These are phyloP conservation scores for Amiota communis DNA, from an alignment of 2,888 invertebrate species.

Conservation along the genomic window DNA sequence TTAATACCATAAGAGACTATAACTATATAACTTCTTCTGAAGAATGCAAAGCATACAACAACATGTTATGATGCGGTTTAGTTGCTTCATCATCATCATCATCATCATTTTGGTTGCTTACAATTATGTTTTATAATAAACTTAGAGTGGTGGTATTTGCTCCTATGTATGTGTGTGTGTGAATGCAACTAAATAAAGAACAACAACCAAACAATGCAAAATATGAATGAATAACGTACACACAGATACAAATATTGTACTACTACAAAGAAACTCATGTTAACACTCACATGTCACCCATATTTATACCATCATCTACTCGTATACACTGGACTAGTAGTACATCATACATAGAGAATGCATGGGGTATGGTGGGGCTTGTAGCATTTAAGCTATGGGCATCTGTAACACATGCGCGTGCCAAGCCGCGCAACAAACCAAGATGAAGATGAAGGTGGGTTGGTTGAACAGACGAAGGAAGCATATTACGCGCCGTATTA, in stretches of 20 bases:
- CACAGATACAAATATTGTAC: background rate
- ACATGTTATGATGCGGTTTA: too few relatives aligned
- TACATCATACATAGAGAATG: background rate
- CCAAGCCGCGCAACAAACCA: background rate
- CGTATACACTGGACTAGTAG: background rate
- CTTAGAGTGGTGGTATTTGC: background rate
- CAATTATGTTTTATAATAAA: background rate
- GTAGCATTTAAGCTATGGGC: too few relatives aligned
- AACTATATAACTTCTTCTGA: too few relatives aligned
- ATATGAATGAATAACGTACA: slow-evolving; percentile 9
- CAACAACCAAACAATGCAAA: slow-evolving; percentile 7
- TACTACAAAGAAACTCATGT: background rate
- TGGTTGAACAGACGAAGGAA: background rate
- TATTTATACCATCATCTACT: too few relatives aligned
- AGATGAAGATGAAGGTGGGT: too few relatives aligned
- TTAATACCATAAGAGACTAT: too few relatives aligned
- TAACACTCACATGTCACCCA: too few relatives aligned
- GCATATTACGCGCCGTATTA: slow-evolving; percentile 13
- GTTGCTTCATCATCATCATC: too few relatives aligned
- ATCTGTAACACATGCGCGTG: slow-evolving; percentile 22
- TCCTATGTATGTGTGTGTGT: background rate
- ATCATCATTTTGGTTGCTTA: too few relatives aligned
- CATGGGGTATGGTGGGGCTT: background rate
- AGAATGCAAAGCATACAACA: too few relatives aligned
- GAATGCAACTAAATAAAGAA: background rate